Evolutionary conservation across 1,140 invertebrate species (phyloP), one percentile per base, ranked within the genome.

Genomic region (Zaprionus africanus): DNA sequence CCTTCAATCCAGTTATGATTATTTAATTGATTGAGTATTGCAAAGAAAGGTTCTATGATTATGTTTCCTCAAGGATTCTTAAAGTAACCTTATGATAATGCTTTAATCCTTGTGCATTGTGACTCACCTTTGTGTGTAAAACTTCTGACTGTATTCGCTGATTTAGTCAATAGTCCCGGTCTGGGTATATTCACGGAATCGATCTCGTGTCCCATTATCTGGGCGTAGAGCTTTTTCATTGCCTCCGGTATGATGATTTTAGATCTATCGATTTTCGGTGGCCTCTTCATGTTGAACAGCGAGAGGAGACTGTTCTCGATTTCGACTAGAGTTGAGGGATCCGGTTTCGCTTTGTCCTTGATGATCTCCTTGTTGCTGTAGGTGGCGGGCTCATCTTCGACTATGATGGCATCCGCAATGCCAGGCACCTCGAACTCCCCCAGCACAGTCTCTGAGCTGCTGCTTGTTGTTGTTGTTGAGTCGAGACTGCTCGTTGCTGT

Each of bases 111-210:
- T 43, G 22, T 26, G 13, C 9, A 6, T 4, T n/a, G 0, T 4
- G 6, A 92, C 94, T 94, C 92, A 97, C 96, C 96, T 93, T 95
- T 93, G 94, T 98, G 97, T 79, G 95, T 94, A 94, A 97, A 98
- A 93, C 96, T 97, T 78, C 97, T 94, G 41, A 97, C 96, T 43
- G 97, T 98, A 93, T 98, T 98, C 68, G 97, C 96, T 63, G 95
- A 95, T 68, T 94, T 94, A 12, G 94, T 94, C 75, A 95, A 93
- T 68, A 95, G 93, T 60, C 96, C 96, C 73, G 95, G 95, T 79
- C 95, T 95, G 62, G 96, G 95, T 59, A 97, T 94, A 76, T 94
- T 93, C 28, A 95, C 93, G 64, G 94, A 95, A 76, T 95, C 95
- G 38, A 94, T 84, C 72, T 93, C 92, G 49, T 93, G 82, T 64